Evolutionary conservation across 2,888 invertebrate genomes (phyloP).

Genomic region (Drosophila recens): DNA sequence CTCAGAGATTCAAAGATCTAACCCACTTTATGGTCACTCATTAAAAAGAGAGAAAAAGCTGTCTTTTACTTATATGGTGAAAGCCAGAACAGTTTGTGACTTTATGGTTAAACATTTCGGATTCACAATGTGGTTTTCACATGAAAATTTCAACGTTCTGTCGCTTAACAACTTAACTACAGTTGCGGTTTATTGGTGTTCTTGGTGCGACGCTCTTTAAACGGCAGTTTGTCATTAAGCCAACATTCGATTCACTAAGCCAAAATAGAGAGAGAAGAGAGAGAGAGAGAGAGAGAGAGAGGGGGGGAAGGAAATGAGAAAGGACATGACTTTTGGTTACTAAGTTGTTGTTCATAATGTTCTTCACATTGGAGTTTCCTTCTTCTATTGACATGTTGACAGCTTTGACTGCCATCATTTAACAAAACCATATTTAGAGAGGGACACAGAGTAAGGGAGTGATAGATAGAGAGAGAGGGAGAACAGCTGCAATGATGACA

Average conservation of each 20-base stretch:
- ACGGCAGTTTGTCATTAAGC: slow-evolving; percentile 24
- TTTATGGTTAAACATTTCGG: slow-evolving; percentile 13
- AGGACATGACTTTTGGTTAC: slow-evolving; percentile 14
- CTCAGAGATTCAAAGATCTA: not conserved
- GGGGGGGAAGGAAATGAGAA: not conserved
- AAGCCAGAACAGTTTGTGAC: slow-evolving; percentile 1
- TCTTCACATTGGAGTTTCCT: not conserved
- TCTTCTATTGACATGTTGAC: slow-evolving; percentile 21
- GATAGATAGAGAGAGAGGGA: not conserved
- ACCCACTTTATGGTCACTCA: not conserved
- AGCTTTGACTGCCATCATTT: slow-evolving; percentile 35
- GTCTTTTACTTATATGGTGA: not conserved
- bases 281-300: no score
- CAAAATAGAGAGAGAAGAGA: not conserved
- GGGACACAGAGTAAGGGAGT: not conserved
- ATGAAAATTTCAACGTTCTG: slow-evolving; percentile 5
- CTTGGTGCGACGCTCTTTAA: not conserved
- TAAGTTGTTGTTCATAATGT: slow-evolving; percentile 29
- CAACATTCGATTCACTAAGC: slow-evolving; percentile 19
- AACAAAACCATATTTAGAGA: not conserved
- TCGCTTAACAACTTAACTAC: slow-evolving; percentile 6
- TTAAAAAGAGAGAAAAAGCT: not conserved
- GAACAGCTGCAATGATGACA: slow-evolving; percentile 37
- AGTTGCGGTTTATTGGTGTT: not conserved
- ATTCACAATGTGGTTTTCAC: slow-evolving; percentile 22